phyloP scores from a whole-genome alignment of 2,113 vertebrate species.

The Mohoua ochrocephala region DNA sequence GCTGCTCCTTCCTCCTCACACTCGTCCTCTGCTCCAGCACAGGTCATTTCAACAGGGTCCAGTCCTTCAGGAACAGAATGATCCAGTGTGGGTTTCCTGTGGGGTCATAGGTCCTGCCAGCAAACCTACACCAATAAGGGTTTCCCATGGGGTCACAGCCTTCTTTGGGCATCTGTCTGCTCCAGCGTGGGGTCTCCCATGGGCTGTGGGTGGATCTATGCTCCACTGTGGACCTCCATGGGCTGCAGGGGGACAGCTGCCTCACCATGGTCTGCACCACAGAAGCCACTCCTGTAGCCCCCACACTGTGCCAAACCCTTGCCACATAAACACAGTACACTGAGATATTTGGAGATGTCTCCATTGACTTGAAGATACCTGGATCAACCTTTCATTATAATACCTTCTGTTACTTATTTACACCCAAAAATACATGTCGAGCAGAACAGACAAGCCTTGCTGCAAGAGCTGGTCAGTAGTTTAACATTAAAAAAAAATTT shows the following conservation, averaged over 20 bases:
- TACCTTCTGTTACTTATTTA: neutral
- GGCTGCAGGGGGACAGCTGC: neutral
- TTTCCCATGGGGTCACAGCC: neutral
- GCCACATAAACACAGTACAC: neutral
- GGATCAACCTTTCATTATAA: neutral
- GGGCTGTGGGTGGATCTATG: neutral
- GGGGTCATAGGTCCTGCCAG: neutral
- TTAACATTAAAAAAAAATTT: neutral
- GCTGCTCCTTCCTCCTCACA: neutral
- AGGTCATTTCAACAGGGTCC: neutral
- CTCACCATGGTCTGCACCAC: neutral
- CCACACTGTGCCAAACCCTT: neutral
- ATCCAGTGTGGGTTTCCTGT: neutral
- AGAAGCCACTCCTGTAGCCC: neutral
- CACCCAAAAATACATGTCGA: neutral
- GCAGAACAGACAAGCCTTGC: neutral
- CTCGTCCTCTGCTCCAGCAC: neutral
- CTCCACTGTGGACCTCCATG: neutral
- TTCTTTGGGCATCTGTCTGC: neutral
- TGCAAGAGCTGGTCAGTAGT: neutral
- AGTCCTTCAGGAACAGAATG: neutral
- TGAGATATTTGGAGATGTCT: neutral
- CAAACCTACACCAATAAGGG: neutral
- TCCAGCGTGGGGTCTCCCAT: rapidly evolving
- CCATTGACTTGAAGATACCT: neutral